Evolutionary conservation across 2,113 vertebrate species (phyloP).

Genomic region (Zingel zingel): DNA sequence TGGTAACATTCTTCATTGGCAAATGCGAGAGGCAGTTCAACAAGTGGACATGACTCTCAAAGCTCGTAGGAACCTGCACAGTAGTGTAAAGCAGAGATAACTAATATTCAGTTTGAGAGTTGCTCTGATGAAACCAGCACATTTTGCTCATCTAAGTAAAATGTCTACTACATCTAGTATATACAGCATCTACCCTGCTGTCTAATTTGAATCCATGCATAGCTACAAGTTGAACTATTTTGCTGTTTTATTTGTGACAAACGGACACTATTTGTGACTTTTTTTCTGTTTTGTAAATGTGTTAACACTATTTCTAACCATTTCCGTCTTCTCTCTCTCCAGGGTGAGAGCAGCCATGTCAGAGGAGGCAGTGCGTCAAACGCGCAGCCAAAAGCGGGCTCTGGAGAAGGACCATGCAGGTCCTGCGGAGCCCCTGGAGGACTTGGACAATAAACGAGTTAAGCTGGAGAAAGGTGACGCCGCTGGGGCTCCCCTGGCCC

Average conservation of each 20-base stretch:
- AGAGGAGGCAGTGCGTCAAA: conserved; percentile 93
- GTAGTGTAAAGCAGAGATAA: not conserved
- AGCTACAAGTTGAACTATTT: not conserved
- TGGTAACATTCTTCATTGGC: not conserved
- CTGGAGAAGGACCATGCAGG: conserved; percentile 86
- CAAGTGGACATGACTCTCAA: not conserved
- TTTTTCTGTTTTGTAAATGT: not conserved
- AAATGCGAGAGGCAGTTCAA: not conserved
- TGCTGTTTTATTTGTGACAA: no score
- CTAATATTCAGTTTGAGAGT: not conserved
- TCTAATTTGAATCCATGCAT: not conserved
- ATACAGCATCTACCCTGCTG: not conserved
- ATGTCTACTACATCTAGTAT: not conserved
- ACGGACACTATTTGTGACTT: no score
- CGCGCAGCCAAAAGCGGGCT: conserved; percentile 96
- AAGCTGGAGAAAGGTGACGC: conserved; percentile 88
- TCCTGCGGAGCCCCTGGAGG: conserved; percentile 68
- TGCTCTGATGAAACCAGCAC: not conserved
- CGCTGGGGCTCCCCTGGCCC: conserved; percentile 47
- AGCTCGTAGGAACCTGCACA: no score
- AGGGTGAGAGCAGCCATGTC: conserved; percentile 89
- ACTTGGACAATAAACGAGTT: conserved; percentile 90
- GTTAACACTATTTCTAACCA: not conserved
- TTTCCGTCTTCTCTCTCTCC: conserved; percentile 10
- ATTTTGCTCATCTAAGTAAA: not conserved